A percentile compares a stretch with the other conserved stretches of the same genome.
Conservation (phyloP, 2,113 vertebrate genomes). For the Limanda limanda region DNA sequence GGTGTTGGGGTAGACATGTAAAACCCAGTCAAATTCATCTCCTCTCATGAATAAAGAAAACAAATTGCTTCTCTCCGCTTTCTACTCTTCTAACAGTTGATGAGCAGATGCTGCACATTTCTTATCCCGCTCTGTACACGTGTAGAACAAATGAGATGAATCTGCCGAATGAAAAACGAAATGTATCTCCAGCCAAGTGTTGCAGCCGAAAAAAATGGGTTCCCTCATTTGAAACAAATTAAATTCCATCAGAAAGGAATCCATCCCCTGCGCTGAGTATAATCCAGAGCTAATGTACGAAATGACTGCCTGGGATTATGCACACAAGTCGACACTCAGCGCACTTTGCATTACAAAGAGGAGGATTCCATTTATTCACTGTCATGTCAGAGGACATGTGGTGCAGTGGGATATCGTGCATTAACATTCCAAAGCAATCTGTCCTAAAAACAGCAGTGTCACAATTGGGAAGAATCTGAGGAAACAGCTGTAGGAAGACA, state of each 20-base stretch:
- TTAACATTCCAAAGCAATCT: conserved; percentile 1
- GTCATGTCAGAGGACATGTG: conserved; percentile 24
- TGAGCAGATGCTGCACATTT: background rate
- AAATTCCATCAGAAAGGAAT: conserved; percentile 32
- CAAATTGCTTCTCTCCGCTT: background rate
- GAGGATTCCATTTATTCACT: conserved; percentile 28
- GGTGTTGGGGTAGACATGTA: too few species aligned
- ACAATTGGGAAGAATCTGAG: conserved; percentile 6
- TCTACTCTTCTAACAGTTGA: background rate
- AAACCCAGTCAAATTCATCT: too few species aligned
- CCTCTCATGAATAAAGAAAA: background rate
- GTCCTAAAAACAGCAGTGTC: conserved; percentile 1
- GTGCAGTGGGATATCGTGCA: conserved; percentile 12
- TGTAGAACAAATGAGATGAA: background rate
- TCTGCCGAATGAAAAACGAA: background rate
- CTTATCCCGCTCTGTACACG: background rate
- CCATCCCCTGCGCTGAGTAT: conserved; percentile 8
- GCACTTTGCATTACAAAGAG: conserved; percentile 30
- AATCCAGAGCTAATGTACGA: conserved; percentile 42
- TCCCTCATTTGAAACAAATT: conserved; percentile 31
- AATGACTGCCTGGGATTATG: conserved; percentile 47
- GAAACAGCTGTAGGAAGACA: conserved; percentile 8
- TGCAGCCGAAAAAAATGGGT: conserved; percentile 28
- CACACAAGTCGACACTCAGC: background rate
- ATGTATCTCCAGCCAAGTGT: conserved; percentile 14